A percentile compares a stretch with the other conserved stretches of the same genome.
Conservation (phyloP, 2,113 vertebrate species). For the Tyrannus savana region DNA sequence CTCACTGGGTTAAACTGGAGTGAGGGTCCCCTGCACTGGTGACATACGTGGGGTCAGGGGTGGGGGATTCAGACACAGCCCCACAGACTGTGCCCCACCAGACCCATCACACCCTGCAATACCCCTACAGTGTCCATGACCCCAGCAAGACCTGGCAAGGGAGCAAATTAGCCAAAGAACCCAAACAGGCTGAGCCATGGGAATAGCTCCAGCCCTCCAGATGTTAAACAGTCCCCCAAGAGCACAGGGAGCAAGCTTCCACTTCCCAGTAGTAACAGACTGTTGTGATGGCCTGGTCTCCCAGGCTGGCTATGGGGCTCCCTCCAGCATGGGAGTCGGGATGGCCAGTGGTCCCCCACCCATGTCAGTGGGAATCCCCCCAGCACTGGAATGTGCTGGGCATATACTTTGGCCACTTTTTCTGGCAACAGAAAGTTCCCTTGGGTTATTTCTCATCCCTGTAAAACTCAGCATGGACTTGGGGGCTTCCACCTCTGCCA, state of each 20-base stretch:
- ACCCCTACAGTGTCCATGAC: fast-evolving
- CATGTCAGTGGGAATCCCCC: fast-evolving
- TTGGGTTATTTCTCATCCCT: neutral
- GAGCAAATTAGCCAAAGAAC: neutral
- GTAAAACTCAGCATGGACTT: neutral
- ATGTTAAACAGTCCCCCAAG: neutral
- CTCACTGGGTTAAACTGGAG: neutral
- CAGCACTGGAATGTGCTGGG: neutral
- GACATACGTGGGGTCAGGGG: fast-evolving
- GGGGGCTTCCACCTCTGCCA: neutral
- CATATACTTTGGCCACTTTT: neutral
- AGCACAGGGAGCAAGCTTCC: neutral
- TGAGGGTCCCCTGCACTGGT: neutral
- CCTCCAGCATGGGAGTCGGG: fast-evolving
- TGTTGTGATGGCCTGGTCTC: neutral
- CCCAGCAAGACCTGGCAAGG: no score
- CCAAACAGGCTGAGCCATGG: neutral
- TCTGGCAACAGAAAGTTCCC: neutral
- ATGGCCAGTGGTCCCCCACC: neutral
- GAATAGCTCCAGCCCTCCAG: neutral
- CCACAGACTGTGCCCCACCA: neutral
- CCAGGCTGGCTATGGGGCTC: neutral
- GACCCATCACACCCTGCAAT: neutral
- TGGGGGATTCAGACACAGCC: neutral
- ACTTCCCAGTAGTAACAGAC: neutral